A percentile compares a stretch with the other conserved stretches of the same genome.
Conservation (phyloP, 2,888 invertebrate species). For the Cheilosia variabilis region DNA sequence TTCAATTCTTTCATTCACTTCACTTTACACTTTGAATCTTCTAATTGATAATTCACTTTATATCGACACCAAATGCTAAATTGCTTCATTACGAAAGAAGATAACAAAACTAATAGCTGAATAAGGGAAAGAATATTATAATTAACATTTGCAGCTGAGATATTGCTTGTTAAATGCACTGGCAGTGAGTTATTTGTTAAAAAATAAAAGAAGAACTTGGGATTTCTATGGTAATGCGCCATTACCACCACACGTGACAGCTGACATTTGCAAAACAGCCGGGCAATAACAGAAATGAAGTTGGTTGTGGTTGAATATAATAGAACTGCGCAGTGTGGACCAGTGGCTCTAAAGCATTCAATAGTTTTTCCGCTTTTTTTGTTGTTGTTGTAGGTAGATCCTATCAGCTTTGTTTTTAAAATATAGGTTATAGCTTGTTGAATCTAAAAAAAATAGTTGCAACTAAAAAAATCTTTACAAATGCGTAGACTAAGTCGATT, state of each 20-base stretch:
- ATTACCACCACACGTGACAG: slow-evolving; percentile 47
- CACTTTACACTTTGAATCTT: background rate
- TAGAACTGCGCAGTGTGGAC: background rate
- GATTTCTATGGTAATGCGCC: background rate
- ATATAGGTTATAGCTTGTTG: too few relatives aligned
- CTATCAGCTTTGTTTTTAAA: too few relatives aligned
- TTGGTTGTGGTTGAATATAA: slow-evolving; percentile 15
- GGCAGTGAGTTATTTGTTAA: background rate
- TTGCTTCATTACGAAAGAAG: background rate
- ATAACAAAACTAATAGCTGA: background rate
- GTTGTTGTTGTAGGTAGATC: too few relatives aligned
- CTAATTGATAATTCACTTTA: background rate
- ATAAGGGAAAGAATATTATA: background rate
- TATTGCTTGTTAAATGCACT: background rate
- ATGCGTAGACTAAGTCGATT: too few relatives aligned
- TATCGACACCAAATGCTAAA: background rate
- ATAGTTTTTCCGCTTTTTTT: background rate
- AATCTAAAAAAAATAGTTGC: too few relatives aligned
- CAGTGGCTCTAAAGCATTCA: slow-evolving; percentile 38
- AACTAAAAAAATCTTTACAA: too few relatives aligned
- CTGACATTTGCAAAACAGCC: slow-evolving; percentile 48
- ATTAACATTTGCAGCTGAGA: background rate
- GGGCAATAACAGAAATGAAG: slow-evolving; percentile 58
- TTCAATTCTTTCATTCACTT: too few relatives aligned
- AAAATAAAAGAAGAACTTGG: background rate